Evolutionary conservation across 2,797 vertebrate genomes (phyloP).

Genomic region (Pogonophryne albipinna): DNA sequence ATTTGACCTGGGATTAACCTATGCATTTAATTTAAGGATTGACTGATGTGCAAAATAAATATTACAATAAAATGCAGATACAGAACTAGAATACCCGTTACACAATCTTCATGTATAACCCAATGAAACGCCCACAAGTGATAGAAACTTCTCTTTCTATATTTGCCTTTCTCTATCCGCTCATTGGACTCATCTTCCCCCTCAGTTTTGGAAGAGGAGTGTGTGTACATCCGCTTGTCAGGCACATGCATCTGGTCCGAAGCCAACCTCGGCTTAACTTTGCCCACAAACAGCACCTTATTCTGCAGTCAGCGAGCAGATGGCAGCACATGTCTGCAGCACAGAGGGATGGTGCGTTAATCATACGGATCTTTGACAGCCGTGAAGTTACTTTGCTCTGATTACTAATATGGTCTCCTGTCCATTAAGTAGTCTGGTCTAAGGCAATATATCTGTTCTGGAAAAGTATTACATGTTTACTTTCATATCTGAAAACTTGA

Average conservation of each 20-base stretch:
- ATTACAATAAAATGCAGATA: constrained; percentile 32
- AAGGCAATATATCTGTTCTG: too few species aligned
- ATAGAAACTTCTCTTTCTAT: constrained; percentile 36
- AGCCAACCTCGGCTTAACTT: constrained; percentile 67
- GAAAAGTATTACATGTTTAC: neutral
- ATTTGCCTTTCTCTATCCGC: constrained; percentile 33
- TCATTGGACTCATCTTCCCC: constrained; percentile 38
- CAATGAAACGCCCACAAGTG: constrained; percentile 51
- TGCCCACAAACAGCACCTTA: constrained; percentile 63
- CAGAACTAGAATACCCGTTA: constrained; percentile 39
- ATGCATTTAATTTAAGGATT: too few species aligned
- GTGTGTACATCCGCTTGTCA: constrained; percentile 62
- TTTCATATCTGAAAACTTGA: too few species aligned
- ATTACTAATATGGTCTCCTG: constrained; percentile 38
- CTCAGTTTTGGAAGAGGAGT: constrained; percentile 51
- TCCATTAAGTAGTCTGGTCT: constrained; percentile 6
- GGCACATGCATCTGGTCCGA: constrained; percentile 70
- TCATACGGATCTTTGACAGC: constrained; percentile 64
- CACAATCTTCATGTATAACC: constrained; percentile 53
- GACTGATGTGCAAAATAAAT: neutral
- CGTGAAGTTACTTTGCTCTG: constrained; percentile 54
- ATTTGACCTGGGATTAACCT: too few species aligned
- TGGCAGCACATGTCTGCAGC: constrained; percentile 66
- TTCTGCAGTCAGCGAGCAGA: constrained; percentile 70
- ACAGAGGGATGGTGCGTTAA: constrained; percentile 66